Base-by-base conservation (phyloP, 2,113 vertebrate genomes). In the Antechinus stuartii region DNA sequence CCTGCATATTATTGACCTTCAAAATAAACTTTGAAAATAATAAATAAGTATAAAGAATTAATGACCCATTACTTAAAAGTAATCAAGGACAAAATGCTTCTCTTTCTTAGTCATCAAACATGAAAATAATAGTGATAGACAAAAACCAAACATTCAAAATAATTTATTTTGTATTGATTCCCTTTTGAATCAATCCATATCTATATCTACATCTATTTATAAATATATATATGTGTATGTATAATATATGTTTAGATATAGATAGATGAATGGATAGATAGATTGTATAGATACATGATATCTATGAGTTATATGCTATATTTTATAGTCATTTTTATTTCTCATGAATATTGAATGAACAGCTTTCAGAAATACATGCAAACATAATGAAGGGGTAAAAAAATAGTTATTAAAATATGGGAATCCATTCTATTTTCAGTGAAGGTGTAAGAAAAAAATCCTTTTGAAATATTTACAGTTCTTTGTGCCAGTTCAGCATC, bases 381-480 rank as follows among this genome's bases (percentile, higher is more conserved):
- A 4, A 30, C 61, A 35, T 5, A 90, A 91, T 89, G 91, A 93
- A 54, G 8, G 90, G 0, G 0, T 84, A 0, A 27, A 50, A 47
- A 96, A 92, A 56, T 95, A 89, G 92, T 84, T 26, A 0, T 11
- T 2, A 90, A 55, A 92, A 25, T 0, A 47, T 94, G 22, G 8
- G 93, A 24, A 42, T 42, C 35, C 1, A 54, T 14, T 94, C 30
- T 94, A 11, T 49, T 96, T 96, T 92, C 16, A 76, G 92, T 84
- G 0, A 91, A 52, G 16, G 55, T 90, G 94, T 55, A 93, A 92
- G 8, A 27, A 25, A 56, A 0, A 25, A 56, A 0, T 26, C 46
- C 76, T 90, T 96, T 46, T 97, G 5, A 91, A 91, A 57, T 26
- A 92, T 96, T 95, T 95, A 0, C 23, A 93, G 54, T 26, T 1